A percentile compares a stretch with the other conserved stretches of the same genome.
Evolutionary conservation across 2,888 invertebrate species (phyloP).

Genomic region (Adelognathus sp.): DNA sequence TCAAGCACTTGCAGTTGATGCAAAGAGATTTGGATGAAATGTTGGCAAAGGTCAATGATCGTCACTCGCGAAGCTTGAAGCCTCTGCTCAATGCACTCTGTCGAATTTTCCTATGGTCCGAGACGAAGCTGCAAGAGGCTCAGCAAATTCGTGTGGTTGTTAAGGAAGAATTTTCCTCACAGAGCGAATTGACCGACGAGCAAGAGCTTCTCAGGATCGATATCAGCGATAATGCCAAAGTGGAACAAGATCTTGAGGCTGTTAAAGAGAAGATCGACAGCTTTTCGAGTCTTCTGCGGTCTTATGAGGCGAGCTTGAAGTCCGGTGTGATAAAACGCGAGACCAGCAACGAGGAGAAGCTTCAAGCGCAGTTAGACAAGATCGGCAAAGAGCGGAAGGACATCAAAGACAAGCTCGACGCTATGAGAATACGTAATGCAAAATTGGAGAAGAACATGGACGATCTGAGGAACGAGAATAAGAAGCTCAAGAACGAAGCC

Average conservation of each 20-base stretch:
- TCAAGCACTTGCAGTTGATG: constrained; percentile 68
- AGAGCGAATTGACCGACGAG: constrained; percentile 26
- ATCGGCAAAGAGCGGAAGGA: constrained; percentile 69
- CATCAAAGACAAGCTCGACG: constrained; percentile 70
- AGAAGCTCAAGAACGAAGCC: constrained; percentile 61
- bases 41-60: constrained; percentile 56
- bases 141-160: not conserved
- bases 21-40: constrained; percentile 68
- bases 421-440: constrained; percentile 66
- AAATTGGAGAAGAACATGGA: constrained; percentile 74
- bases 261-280: constrained; percentile 62
- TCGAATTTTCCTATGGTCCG: constrained; percentile 62
- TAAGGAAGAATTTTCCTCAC: not conserved
- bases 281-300: constrained; percentile 59
- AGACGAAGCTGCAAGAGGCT: constrained; percentile 50
- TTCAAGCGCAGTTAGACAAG: constrained; percentile 65
- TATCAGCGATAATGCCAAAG: constrained; percentile 49
- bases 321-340: constrained; percentile 62
- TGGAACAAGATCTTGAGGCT: constrained; percentile 51
- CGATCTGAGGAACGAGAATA: constrained; percentile 67
- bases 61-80: constrained; percentile 57
- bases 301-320: constrained; percentile 62
- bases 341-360: constrained; percentile 64
- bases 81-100: constrained; percentile 59
- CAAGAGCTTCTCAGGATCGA: constrained; percentile 50